Base-by-base conservation (phyloP, 2,113 vertebrate genomes). In the Ameiurus melas region DNA sequence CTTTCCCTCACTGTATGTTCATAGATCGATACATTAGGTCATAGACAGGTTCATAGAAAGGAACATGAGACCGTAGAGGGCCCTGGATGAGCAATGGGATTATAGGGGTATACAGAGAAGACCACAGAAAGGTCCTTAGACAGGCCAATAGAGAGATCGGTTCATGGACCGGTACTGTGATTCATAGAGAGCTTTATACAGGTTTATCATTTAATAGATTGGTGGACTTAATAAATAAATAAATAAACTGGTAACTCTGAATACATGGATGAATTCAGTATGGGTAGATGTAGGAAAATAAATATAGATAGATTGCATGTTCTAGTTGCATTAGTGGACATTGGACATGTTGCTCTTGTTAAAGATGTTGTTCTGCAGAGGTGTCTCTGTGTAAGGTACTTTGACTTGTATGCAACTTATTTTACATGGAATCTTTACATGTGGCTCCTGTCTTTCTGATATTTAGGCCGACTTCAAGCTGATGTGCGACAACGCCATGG, bases 401-500 rank as follows among this genome's bases (percentile, higher is more conserved):
- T 25, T 1, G 2, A 3, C 10, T 6, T 81, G 27, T 81, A 33
- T 36, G 17, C 85, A 81, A 47, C 16, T 51, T 4, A 20, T 84
- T 62, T 88, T 19, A 20, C 3, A 20, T 8, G 47, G 19, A 86
- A 73, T 58, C 16, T 58, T 13, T 73, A n/a, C n/a, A n/a, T n/a
- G 68, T 22, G 39, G 36, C 19, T 84, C 51, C 14, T 62, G 17
- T 85, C 87, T 92, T 90, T 92, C 53, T 88, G 22, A 86, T 91
- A 90, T 94, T 60, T 93, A 99, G 98, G 98, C 96, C 36, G 98
- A 99, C 92, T 99, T 99, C 94, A 99, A 99, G 91, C 95, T 99
- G 91, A 99, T 99, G 98, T 99, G 98, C 91, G 98, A 99, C 90
- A 99, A 99, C 47, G 98, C 98, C 53, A 99, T 99, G 98, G 97